Evolutionary conservation across 2,888 invertebrate species (phyloP), one percentile per base, ranked within the genome.

Genomic region (Hoplodrina blanda): DNA sequence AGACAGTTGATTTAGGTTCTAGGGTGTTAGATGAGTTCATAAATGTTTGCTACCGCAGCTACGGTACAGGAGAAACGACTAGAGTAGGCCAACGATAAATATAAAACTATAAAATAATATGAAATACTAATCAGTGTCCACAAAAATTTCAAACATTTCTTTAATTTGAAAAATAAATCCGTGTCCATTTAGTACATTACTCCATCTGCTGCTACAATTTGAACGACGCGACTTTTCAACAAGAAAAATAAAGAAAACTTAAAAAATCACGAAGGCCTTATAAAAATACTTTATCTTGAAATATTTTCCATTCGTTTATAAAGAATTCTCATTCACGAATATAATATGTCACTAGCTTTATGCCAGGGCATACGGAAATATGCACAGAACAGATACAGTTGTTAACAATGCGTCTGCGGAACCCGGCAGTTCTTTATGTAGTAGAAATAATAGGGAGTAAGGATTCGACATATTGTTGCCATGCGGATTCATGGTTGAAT

Each of bases 401-500:
- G 61, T 44, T 72, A 65, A 73, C 73, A 78, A 78, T 66, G n/a
- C 33, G 49, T 15, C 30, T 57, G n/a, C 61, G 53, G 60, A 79
- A 67, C 41, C 49, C 73, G 44, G 49, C 44, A 61, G 62, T 55
- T 73, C 60, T 78, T 63, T 76, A 65, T 72, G 50, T 15, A 46
- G 50, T 50, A 55, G 46, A 62, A 78, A 65, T 78, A 71, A 76
- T 59, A 64, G 57, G 44, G 25, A 50, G 61, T 50, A 62, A 57
- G 49, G 41, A 46, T 53, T 60, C 54, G 41, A 65, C 20, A 54
- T 54, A 57, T 59, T 37, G 54, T 76, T 72, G 17, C 3, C 44
- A n/a, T 55, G 54, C 17, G 25, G 57, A 70, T 54, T 53, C 19
- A 49, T 20, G 30, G 13, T 19, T 56, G 54, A 44, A 37, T 50